A percentile compares a stretch with the other conserved stretches of the same genome.
phyloP scores from a whole-genome alignment of 2,113 vertebrate genomes.

The Gyps fulvus region DNA sequence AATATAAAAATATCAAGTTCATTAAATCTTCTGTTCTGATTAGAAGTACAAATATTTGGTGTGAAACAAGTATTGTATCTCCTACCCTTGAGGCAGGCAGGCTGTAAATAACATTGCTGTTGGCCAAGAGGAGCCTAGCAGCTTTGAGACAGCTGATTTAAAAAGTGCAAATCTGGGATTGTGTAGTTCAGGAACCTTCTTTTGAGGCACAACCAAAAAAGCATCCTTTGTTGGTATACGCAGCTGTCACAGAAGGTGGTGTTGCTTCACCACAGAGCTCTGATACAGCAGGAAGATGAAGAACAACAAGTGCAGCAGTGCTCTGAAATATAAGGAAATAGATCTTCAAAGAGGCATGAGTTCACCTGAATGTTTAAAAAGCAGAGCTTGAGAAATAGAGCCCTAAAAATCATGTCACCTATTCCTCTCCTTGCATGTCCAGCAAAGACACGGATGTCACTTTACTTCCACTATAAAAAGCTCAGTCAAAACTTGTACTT shows the following conservation, averaged over 20 bases:
- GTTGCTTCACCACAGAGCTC: not conserved
- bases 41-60: not conserved
- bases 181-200: not conserved
- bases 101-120: not conserved
- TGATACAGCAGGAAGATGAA: not conserved
- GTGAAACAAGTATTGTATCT: not conserved
- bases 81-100: not conserved
- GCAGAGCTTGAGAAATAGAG: not conserved
- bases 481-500: not conserved
- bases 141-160: not conserved
- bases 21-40: not conserved
- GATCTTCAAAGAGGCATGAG: not conserved
- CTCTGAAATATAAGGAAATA: not conserved
- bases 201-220: not conserved
- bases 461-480: not conserved
- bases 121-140: not conserved
- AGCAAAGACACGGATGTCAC: not conserved
- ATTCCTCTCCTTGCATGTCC: not conserved
- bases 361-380: not conserved
- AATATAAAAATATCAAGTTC: not conserved
- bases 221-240: not conserved
- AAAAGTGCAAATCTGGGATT: not conserved
- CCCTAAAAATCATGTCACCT: not conserved
- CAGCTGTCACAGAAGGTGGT: not conserved
- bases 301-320: fast-evolving